phyloP scores from a whole-genome alignment of 2,888 invertebrate genomes.

The Nysson spinosus region DNA sequence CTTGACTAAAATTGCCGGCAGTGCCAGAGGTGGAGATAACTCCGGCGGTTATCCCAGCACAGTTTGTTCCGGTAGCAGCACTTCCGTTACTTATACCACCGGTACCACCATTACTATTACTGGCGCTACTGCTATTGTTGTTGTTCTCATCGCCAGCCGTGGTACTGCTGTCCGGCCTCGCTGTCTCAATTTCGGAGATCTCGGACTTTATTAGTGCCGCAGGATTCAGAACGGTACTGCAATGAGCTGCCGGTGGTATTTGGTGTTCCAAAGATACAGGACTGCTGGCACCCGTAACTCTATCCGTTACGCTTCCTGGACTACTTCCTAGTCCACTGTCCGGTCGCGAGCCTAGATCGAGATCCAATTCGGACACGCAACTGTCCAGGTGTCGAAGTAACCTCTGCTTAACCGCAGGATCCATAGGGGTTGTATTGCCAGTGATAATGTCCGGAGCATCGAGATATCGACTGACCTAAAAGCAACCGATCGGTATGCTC shows the following conservation, averaged over 20 bases:
- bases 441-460: conserved; percentile 82
- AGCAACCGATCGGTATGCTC: not conserved
- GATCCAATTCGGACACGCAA: conserved; percentile 82
- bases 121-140: conserved; percentile 70
- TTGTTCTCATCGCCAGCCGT: conserved; percentile 78
- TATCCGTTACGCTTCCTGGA: conserved; percentile 74
- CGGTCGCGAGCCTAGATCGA: conserved; percentile 79
- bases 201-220: conserved; percentile 59
- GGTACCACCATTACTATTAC: conserved; percentile 21
- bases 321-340: conserved; percentile 75
- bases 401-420: conserved; percentile 80
- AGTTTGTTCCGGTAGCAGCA: not conserved
- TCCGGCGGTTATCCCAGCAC: conserved; percentile 65
- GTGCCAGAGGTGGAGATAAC: conserved; percentile 68
- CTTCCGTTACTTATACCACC: conserved; percentile 34
- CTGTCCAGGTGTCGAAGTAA: conserved; percentile 81
- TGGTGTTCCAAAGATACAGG: conserved; percentile 71
- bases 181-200: conserved; percentile 66
- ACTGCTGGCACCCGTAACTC: conserved; percentile 68
- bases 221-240: conserved; percentile 69
- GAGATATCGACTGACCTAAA: conserved; percentile 79
- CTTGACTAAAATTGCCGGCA: conserved; percentile 64
- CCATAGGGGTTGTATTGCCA: conserved; percentile 79
- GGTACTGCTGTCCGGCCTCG: conserved; percentile 76
- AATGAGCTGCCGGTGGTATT: conserved; percentile 75